Base-by-base conservation (phyloP, 2,113 vertebrate genomes). In the Vulpes vulpes region DNA sequence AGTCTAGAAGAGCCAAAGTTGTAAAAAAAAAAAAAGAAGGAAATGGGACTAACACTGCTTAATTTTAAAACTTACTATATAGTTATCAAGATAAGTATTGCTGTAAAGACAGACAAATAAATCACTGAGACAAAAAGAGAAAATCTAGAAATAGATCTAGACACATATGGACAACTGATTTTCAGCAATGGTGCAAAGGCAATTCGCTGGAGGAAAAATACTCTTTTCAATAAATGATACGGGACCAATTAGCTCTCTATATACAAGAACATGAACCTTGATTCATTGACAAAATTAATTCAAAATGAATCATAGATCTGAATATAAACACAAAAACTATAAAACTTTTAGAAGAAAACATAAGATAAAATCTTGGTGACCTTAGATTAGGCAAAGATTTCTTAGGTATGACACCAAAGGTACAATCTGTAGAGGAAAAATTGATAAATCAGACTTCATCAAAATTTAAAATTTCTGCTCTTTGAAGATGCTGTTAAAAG, bases 281-380 rank as follows among this genome's bases (percentile, higher is more conserved):
- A 71, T 51, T 38, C 82, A 49, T 65, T 82, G 71, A 64, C 27
- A 92, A 89, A 73, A 93, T 96, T 55, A 90, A 89, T 16, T 93
- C 25, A 79, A 87, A 93, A 82, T 90, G 53, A 93, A 78, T 78
- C 11, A 15, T 76, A 85, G 15, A 38, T 87, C 16, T 87, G 93
- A 87, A 87, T 55, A 20, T 53, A 96, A 91, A 92, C 73, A 81
- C 8, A 51, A n/a, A 83, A 64, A 96, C 60, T 83, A 49, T 55
- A 81, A 80, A 86, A 69, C 8, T 74, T 65, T 15, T 59, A 65
- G 27, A 65, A 79, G 27, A 91, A 93, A 81, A 43, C 11, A 53
- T 10, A 55, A 43, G 22, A 74, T 9, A 84, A 91, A 92, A 80
- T 65, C 20, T 67, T 84, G 15, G 22, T 81, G 27, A 80, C 22